Conservation (phyloP, 2,888 invertebrate genomes). For the Nomada flava region DNA sequence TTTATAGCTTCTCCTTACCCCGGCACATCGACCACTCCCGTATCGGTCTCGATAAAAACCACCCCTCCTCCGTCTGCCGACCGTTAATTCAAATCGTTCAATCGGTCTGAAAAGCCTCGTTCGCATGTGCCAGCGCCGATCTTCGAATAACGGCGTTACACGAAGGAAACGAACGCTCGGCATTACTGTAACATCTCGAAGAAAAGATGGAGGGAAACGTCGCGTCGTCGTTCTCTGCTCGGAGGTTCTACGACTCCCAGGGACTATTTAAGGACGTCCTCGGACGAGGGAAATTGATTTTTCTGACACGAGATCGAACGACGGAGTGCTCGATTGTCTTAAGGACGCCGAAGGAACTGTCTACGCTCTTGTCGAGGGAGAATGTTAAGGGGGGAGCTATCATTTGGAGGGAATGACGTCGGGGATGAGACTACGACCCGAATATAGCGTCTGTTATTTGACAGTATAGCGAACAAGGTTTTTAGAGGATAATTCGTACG, state of each 20-base stretch:
- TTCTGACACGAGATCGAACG: conserved; percentile 4
- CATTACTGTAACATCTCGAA: conserved; percentile 16
- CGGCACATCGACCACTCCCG: conserved; percentile 61
- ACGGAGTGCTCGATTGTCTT: neutral
- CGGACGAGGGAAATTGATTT: conserved; percentile 32
- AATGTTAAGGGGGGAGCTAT: neutral
- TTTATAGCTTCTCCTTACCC: conserved; percentile 75
- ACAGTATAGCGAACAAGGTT: neutral
- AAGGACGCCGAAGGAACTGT: neutral
- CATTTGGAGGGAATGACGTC: neutral
- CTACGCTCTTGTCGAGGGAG: neutral
- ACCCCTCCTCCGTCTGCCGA: conserved; percentile 35
- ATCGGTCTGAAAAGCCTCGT: conserved; percentile 66
- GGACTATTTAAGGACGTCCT: conserved; percentile 12
- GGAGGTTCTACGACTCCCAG: neutral
- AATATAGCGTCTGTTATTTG: too few species aligned
- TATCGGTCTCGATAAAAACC: conserved; percentile 70
- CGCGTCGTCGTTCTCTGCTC: too few species aligned
- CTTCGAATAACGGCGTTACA: conserved; percentile 53
- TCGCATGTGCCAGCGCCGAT: conserved; percentile 44
- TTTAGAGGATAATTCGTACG: neutral
- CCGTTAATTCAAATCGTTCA: conserved; percentile 74
- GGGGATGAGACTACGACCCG: neutral
- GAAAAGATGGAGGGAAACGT: neutral
- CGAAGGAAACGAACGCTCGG: conserved; percentile 27